Percentiles rank a stretch among this genome's conserved stretches.
Evolutionary conservation across 2,888 invertebrate genomes (phyloP).

Genomic region (Darwinula stevensoni): DNA sequence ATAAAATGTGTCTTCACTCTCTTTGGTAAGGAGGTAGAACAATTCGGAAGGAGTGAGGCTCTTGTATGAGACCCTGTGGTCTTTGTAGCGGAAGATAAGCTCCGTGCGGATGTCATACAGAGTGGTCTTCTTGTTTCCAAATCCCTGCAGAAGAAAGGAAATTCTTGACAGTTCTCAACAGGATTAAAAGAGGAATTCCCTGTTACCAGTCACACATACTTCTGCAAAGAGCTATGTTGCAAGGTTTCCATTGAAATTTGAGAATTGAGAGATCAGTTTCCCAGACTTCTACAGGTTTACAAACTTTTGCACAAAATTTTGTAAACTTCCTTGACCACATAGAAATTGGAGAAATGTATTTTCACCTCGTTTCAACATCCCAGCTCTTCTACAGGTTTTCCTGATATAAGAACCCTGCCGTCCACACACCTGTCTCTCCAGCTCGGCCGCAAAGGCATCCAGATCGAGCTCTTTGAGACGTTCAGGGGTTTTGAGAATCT

Average conservation of each 20-base stretch:
- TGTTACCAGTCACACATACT: too few relatives aligned
- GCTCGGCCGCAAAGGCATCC: slow-evolving; percentile 91
- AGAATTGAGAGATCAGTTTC: too few relatives aligned
- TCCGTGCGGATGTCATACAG: slow-evolving; percentile 90
- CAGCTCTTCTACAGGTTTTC: too few relatives aligned
- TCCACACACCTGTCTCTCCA: slow-evolving; percentile 52
- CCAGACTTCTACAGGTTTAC: not conserved
- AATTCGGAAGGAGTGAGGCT: slow-evolving; percentile 56
- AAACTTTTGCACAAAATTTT: too few relatives aligned
- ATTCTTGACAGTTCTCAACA: slow-evolving; percentile 4
- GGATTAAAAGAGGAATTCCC: too few relatives aligned
- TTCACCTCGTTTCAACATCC: too few relatives aligned
- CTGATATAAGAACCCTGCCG: too few relatives aligned
- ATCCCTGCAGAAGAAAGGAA: slow-evolving; percentile 26
- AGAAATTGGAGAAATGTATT: too few relatives aligned
- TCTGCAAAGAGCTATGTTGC: too few relatives aligned
- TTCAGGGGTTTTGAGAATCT: slow-evolving; percentile 70
- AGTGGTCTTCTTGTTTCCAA: slow-evolving; percentile 37
- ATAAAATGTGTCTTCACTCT: slow-evolving; percentile 74
- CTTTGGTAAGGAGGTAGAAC: slow-evolving; percentile 85
- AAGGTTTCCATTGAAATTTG: too few relatives aligned
- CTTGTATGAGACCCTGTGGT: slow-evolving; percentile 43
- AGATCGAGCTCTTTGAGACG: slow-evolving; percentile 51
- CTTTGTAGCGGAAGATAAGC: slow-evolving; percentile 72
- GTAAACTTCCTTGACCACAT: too few relatives aligned